phyloP scores from a whole-genome alignment of 2,113 vertebrate genomes.

The Chunga burmeisteri region DNA sequence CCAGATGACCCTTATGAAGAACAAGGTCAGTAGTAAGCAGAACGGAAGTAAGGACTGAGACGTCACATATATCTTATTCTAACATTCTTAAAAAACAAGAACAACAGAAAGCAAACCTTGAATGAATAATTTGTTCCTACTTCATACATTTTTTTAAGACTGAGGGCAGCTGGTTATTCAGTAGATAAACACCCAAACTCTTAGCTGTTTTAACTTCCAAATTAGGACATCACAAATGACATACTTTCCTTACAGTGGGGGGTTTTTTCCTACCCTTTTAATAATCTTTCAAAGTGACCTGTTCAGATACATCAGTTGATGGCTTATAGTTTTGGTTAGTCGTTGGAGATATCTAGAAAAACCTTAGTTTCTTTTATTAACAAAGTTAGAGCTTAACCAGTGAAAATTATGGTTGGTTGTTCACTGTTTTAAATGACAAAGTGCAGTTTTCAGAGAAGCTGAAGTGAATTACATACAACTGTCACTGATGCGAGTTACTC shows the following conservation, averaged over 20 bases:
- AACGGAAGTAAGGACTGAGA: background rate
- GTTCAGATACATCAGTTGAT: background rate
- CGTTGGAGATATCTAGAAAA: background rate
- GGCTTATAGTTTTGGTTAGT: background rate
- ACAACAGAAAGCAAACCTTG: background rate
- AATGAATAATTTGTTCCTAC: too few relatives aligned
- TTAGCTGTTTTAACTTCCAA: background rate
- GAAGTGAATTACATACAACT: background rate
- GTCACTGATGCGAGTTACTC: background rate
- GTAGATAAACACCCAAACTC: background rate
- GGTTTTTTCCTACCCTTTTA: background rate
- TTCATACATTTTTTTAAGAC: background rate
- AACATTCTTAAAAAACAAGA: background rate
- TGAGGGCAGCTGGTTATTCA: background rate
- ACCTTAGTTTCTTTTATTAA: background rate
- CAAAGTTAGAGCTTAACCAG: background rate
- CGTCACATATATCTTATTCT: background rate
- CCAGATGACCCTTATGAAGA: conserved; percentile 95
- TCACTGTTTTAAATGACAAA: background rate
- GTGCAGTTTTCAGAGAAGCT: background rate
- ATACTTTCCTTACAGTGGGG: background rate
- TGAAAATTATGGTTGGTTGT: background rate
- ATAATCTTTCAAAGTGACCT: background rate
- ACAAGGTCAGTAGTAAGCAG: conserved; percentile 72
- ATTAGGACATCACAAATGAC: background rate